These are phyloP conservation scores for Centropristis striata DNA, from an alignment of 2,113 vertebrate genomes.

Conservation along the genomic window DNA sequence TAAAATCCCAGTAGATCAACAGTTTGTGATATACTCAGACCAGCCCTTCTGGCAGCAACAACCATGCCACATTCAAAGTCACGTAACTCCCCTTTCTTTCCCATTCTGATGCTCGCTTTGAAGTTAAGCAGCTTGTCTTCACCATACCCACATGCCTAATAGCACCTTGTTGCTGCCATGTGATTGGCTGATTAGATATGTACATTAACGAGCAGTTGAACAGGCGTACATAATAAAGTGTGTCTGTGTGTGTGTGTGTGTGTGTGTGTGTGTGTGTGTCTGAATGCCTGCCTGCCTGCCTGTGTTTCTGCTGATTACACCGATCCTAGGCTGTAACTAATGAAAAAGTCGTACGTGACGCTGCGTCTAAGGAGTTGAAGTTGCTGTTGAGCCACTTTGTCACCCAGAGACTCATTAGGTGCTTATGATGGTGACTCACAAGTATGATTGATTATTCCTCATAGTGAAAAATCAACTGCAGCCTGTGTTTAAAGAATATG, in stretches of 20 bases:
- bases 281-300: not conserved
- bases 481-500: constrained; percentile 53
- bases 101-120: too few species aligned
- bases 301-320: constrained; percentile 48
- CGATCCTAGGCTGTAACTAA: constrained; percentile 43
- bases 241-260: not conserved
- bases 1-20: too few species aligned
- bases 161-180: too few species aligned
- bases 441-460: constrained; percentile 59
- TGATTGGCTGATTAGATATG: too few species aligned
- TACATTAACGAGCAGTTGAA: too few species aligned
- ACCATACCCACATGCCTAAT: too few species aligned
- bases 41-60: too few species aligned
- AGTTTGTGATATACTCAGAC: too few species aligned
- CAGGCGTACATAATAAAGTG: too few species aligned
- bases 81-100: too few species aligned
- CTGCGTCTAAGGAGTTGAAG: constrained; percentile 59
- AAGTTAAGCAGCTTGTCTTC: too few species aligned
- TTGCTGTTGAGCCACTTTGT: constrained; percentile 60
- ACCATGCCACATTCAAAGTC: too few species aligned
- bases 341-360: constrained; percentile 51
- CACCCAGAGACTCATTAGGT: constrained; percentile 56
- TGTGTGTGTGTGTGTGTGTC: not conserved
- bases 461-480: constrained; percentile 43
- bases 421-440: constrained; percentile 62